Percentiles rank a stretch among this genome's conserved stretches.
phyloP scores from a whole-genome alignment of 2,888 invertebrate species.

The Malachius bipustulatus region DNA sequence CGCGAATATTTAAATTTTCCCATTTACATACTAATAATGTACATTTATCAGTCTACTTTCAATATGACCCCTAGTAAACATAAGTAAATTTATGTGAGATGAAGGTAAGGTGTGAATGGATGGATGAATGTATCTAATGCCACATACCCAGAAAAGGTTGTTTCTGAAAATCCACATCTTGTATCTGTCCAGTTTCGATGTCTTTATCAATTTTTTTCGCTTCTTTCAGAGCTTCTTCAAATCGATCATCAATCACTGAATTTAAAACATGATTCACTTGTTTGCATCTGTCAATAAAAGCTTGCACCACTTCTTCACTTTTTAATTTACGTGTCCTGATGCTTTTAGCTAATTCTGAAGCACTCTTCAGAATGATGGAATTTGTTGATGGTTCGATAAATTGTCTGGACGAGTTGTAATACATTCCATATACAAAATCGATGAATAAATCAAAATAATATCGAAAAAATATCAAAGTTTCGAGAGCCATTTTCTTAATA shows the following conservation, averaged over 20 bases:
- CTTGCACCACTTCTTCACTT: constrained; percentile 55
- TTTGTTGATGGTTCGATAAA: constrained; percentile 34
- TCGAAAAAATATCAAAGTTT: constrained; percentile 34
- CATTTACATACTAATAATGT: too few relatives aligned
- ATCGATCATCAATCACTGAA: constrained; percentile 73
- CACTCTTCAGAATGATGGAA: constrained; percentile 48
- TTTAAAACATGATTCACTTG: constrained; percentile 64
- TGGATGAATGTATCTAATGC: too few relatives aligned
- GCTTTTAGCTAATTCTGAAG: constrained; percentile 50
- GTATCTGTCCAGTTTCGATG: constrained; percentile 45
- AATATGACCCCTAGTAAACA: too few relatives aligned
- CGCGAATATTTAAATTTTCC: too few relatives aligned
- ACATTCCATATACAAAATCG: constrained; percentile 37
- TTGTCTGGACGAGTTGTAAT: constrained; percentile 32
- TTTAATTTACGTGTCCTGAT: constrained; percentile 52
- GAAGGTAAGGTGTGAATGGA: too few relatives aligned
- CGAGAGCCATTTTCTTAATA: constrained; percentile 24
- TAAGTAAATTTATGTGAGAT: too few relatives aligned
- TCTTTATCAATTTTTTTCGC: constrained; percentile 61
- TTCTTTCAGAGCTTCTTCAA: constrained; percentile 62
- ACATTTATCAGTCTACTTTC: too few relatives aligned
- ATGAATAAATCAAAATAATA: constrained; percentile 38
- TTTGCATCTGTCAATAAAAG: constrained; percentile 67
- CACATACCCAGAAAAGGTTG: constrained; percentile 72
- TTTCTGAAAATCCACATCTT: constrained; percentile 49